These are phyloP conservation scores for Corvus hawaiiensis DNA, from an alignment of 2,113 vertebrate genomes.

Conservation along the genomic window DNA sequence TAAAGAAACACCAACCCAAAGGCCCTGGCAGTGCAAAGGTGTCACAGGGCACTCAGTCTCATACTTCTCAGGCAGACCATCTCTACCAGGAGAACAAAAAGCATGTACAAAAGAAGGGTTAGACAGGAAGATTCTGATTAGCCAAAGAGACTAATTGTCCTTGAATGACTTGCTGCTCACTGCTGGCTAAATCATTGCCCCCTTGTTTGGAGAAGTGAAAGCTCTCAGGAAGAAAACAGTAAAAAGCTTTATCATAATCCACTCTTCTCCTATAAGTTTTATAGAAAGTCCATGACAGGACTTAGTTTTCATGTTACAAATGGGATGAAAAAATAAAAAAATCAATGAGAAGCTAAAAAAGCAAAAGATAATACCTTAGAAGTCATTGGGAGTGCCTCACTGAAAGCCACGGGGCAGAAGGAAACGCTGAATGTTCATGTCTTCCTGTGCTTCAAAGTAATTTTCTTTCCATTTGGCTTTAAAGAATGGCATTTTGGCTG, in stretches of 20 bases:
- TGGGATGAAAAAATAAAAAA: background rate
- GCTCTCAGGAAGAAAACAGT: background rate
- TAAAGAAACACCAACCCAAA: background rate
- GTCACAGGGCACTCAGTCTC: background rate
- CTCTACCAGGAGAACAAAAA: background rate
- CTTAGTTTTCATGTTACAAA: background rate
- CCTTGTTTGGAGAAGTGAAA: background rate
- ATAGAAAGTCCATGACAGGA: background rate
- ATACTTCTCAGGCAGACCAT: background rate
- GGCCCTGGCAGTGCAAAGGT: background rate
- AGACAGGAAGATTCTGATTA: background rate
- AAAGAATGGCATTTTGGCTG: background rate
- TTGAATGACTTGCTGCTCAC: background rate
- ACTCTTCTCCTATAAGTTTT: background rate
- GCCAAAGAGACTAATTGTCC: background rate
- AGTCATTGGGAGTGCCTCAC: background rate
- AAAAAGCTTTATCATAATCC: background rate
- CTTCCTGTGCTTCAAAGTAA: background rate
- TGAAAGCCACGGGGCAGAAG: background rate
- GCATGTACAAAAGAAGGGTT: background rate
- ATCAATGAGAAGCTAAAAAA: background rate
- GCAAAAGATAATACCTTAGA: conserved; percentile 1
- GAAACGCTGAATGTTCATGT: background rate
- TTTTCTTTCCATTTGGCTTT: conserved; percentile 8
- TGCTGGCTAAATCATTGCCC: background rate